A percentile compares a stretch with the other conserved stretches of the same genome.
These are phyloP conservation scores for Orthosia cruda DNA, from an alignment of 2,888 invertebrate genomes.

Conservation along the genomic window DNA sequence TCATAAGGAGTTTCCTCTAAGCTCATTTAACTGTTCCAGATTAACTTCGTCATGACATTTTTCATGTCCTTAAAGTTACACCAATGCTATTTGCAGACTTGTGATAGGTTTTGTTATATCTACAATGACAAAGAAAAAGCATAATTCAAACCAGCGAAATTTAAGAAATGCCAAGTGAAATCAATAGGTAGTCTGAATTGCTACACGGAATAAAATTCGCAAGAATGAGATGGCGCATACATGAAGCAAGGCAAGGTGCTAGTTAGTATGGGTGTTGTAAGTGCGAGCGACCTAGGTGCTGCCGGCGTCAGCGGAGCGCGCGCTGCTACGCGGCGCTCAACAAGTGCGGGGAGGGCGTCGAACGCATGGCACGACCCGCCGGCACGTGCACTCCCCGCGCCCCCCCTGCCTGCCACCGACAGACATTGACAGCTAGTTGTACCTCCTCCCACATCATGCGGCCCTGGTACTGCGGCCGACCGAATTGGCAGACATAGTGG, in stretches of 20 bases:
- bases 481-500: conserved; percentile 90
- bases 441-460: conserved; percentile 80
- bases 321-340: conserved; percentile 80
- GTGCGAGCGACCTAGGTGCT: conserved; percentile 76
- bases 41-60: not conserved
- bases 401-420: conserved; percentile 70
- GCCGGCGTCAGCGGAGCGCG: conserved; percentile 70
- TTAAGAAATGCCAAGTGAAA: conserved; percentile 64
- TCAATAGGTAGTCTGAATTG: conserved; percentile 71
- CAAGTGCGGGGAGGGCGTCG: conserved; percentile 86
- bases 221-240: conserved; percentile 76
- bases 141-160: conserved; percentile 30
- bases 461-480: conserved; percentile 85
- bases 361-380: conserved; percentile 88
- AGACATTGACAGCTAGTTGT: conserved; percentile 75
- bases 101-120: not conserved
- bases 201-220: conserved; percentile 68
- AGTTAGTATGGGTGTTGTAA: conserved; percentile 67
- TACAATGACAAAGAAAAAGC: not conserved
- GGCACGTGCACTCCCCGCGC: conserved; percentile 86
- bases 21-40: not conserved
- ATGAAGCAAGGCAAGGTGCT: conserved; percentile 66
- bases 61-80: not conserved
- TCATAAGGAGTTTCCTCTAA: conserved; percentile 5
- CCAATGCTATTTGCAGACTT: not conserved